phyloP scores from a whole-genome alignment of 2,888 invertebrate species.

The Polymixis lichenea region DNA sequence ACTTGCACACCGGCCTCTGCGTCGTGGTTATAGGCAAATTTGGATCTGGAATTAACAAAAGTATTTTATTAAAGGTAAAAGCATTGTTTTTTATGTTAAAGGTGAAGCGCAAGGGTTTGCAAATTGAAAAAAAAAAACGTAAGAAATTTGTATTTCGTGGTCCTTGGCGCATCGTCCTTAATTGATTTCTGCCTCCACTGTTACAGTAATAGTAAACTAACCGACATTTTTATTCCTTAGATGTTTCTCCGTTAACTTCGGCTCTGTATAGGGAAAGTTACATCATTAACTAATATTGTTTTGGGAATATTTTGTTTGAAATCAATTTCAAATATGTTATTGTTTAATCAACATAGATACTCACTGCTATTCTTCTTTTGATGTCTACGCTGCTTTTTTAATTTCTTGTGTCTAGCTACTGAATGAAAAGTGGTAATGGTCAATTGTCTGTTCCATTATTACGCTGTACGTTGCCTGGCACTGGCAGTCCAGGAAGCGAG shows the following conservation, averaged over 20 bases:
- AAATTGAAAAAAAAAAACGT: too few relatives aligned
- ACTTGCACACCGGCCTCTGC: conserved; percentile 70
- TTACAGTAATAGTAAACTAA: not conserved
- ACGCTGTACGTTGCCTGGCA: too few relatives aligned
- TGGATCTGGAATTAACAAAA: not conserved
- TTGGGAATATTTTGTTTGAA: not conserved
- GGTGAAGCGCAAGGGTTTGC: too few relatives aligned
- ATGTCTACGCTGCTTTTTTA: conserved; percentile 5
- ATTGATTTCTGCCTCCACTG: not conserved
- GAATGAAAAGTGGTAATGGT: not conserved
- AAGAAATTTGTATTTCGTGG: too few relatives aligned
- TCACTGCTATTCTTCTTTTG: conserved; percentile 20
- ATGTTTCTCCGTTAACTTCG: not conserved
- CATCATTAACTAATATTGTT: not conserved
- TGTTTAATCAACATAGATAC: conserved; percentile 6
- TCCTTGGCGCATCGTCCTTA: too few relatives aligned
- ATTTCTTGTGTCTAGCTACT: conserved; percentile 18
- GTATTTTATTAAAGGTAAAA: not conserved
- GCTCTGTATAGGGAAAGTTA: conserved; percentile 10
- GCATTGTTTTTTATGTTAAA: not conserved
- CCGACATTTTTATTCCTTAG: conserved; percentile 6
- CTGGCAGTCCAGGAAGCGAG: too few relatives aligned
- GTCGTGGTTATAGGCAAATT: conserved; percentile 17
- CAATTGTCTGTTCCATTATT: not conserved
- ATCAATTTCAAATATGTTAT: not conserved